Evolutionary conservation across 1,140 invertebrate genomes (phyloP).

Genomic region (Drosophila suzukii): DNA sequence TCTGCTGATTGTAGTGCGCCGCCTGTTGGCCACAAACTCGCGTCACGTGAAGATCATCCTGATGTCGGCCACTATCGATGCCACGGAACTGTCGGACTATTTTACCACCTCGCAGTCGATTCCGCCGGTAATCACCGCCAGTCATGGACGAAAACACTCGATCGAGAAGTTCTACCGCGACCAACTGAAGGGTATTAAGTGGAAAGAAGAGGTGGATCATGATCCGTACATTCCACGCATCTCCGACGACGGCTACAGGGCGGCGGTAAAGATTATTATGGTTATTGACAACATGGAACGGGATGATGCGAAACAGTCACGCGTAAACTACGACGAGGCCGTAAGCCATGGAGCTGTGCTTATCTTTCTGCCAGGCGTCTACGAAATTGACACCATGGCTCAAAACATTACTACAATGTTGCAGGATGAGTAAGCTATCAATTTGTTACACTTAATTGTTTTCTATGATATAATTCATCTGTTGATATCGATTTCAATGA

Average conservation of each 20-base stretch:
- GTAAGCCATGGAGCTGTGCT: constrained; percentile 88
- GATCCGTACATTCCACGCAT: constrained; percentile 86
- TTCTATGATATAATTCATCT: background rate
- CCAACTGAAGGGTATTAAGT: constrained; percentile 84
- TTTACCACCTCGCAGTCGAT: constrained; percentile 86
- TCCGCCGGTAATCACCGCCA: constrained; percentile 87
- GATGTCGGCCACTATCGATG: constrained; percentile 95
- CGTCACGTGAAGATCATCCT: constrained; percentile 91
- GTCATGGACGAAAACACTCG: constrained; percentile 85
- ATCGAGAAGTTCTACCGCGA: constrained; percentile 90
- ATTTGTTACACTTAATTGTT: background rate
- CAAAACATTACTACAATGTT: constrained; percentile 71
- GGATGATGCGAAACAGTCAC: constrained; percentile 27
- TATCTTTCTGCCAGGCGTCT: constrained; percentile 94
- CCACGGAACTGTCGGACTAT: constrained; percentile 89
- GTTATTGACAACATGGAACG: constrained; percentile 90
- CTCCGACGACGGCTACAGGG: constrained; percentile 85
- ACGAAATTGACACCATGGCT: constrained; percentile 89
- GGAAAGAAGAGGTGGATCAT: constrained; percentile 67
- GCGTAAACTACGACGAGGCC: constrained; percentile 37
- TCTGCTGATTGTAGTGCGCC: constrained; percentile 93
- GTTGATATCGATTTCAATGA: background rate
- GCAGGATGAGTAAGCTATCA: constrained; percentile 45
- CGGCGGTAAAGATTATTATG: constrained; percentile 88
- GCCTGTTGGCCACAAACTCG: constrained; percentile 90